Evolutionary conservation across 2,888 invertebrate genomes (phyloP).

Genomic region (Thecophora atra): DNA sequence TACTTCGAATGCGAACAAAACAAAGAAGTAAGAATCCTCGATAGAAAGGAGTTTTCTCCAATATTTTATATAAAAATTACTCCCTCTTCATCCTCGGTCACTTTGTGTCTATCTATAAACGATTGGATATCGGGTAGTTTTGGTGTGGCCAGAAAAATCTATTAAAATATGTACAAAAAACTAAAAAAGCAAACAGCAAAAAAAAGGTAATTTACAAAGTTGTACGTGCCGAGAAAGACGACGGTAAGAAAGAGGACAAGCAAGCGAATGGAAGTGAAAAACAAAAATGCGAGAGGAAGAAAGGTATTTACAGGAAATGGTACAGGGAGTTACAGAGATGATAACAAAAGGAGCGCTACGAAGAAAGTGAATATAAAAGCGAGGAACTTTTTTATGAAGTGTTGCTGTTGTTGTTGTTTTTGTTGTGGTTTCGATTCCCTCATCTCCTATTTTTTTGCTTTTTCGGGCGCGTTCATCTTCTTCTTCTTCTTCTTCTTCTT

Average conservation of each 20-base stretch:
- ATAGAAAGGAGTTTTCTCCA: too few relatives aligned
- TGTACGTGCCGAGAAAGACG: too few relatives aligned
- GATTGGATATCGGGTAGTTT: not conserved
- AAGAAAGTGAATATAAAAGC: not conserved
- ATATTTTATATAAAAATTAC: too few relatives aligned
- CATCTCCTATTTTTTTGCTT: conserved; percentile 47
- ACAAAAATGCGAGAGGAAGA: not conserved
- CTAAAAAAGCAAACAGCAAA: too few relatives aligned
- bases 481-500: conserved; percentile 23
- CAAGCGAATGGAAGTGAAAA: not conserved
- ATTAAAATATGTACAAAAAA: too few relatives aligned
- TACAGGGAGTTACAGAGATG: not conserved
- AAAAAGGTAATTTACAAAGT: too few relatives aligned
- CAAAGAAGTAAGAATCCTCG: too few relatives aligned
- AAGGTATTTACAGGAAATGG: not conserved
- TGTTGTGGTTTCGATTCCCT: conserved; percentile 11
- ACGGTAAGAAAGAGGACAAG: too few relatives aligned
- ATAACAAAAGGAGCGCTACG: not conserved
- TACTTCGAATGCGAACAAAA: too few relatives aligned
- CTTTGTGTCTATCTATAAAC: not conserved
- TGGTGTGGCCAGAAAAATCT: conserved; percentile 16
- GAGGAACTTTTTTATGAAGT: not conserved
- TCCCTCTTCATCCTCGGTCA: too few relatives aligned
- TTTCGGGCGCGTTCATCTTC: conserved; percentile 32
- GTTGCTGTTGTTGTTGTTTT: conserved; percentile 6